Conservation (phyloP, 2,113 vertebrate genomes). For the Actenoides lindsayi region DNA sequence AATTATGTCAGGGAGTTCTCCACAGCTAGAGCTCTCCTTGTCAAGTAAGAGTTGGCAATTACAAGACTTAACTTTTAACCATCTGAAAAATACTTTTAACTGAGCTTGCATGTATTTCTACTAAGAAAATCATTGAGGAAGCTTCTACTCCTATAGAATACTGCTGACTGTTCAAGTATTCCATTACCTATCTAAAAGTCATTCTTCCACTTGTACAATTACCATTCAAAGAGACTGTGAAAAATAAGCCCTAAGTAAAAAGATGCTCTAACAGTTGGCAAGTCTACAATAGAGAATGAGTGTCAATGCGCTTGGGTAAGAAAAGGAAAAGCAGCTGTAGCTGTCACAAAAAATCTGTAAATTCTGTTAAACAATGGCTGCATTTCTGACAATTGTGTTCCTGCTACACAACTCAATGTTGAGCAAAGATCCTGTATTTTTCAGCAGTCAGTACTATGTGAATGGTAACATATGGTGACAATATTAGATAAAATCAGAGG, state of each 20-base stretch:
- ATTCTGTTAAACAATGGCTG: conserved; percentile 1
- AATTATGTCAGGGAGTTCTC: neutral
- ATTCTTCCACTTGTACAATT: neutral
- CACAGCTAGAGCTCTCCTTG: neutral
- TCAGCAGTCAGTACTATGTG: neutral
- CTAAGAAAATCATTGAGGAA: neutral
- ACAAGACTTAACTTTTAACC: neutral
- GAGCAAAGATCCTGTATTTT: neutral
- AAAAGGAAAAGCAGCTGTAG: conserved; percentile 22
- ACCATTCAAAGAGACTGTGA: neutral
- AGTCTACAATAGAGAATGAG: neutral
- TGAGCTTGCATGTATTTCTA: neutral
- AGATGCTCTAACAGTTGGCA: neutral
- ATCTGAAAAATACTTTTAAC: neutral
- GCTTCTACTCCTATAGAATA: neutral
- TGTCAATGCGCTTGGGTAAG: neutral
- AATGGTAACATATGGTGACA: neutral
- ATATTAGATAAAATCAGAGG: neutral
- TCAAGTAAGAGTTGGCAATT: neutral
- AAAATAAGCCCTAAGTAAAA: conserved; percentile 15
- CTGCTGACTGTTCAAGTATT: neutral
- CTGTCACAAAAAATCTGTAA: neutral
- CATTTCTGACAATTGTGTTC: neutral
- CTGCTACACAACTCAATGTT: neutral
- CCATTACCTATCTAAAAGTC: neutral